Evolutionary conservation across 2,888 invertebrate genomes (phyloP).

Genomic region (Ectemnius continuus): DNA sequence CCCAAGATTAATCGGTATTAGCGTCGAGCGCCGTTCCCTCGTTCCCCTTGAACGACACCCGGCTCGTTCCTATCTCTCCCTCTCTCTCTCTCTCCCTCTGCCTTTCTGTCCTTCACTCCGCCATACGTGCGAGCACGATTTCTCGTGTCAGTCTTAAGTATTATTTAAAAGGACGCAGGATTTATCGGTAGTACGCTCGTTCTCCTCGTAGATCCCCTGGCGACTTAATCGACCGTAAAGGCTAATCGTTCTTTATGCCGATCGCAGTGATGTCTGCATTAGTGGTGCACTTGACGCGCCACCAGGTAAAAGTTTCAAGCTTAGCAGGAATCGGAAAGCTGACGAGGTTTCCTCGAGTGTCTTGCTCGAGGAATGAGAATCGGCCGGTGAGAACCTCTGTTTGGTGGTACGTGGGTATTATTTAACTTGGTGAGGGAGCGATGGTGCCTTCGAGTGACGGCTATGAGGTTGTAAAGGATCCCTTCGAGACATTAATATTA

Average conservation of each 20-base stretch:
- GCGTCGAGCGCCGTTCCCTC: background rate
- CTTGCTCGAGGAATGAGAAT: background rate
- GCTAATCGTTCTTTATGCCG: no score
- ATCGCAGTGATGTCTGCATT: no score
- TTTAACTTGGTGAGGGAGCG: constrained; percentile 73
- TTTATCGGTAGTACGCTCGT: no score
- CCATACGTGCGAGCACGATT: background rate
- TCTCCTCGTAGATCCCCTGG: no score
- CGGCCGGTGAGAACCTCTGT: constrained; percentile 67
- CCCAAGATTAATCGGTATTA: constrained; percentile 4
- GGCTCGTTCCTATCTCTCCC: background rate
- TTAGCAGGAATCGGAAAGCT: no score
- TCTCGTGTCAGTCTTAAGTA: no score
- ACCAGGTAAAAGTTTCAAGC: no score
- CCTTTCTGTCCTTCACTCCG: background rate
- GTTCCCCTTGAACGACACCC: background rate
- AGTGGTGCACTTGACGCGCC: no score
- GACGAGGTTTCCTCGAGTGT: no score
- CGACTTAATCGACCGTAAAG: no score
- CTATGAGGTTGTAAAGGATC: constrained; percentile 72
- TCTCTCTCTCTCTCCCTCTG: background rate
- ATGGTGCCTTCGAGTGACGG: constrained; percentile 72
- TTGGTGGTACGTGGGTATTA: constrained; percentile 64
- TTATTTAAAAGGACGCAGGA: no score
- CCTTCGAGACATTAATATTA: constrained; percentile 73